Evolutionary conservation across 2,888 invertebrate species (phyloP), one percentile per base, ranked within the genome.

Genomic region (Thecophora atra): DNA sequence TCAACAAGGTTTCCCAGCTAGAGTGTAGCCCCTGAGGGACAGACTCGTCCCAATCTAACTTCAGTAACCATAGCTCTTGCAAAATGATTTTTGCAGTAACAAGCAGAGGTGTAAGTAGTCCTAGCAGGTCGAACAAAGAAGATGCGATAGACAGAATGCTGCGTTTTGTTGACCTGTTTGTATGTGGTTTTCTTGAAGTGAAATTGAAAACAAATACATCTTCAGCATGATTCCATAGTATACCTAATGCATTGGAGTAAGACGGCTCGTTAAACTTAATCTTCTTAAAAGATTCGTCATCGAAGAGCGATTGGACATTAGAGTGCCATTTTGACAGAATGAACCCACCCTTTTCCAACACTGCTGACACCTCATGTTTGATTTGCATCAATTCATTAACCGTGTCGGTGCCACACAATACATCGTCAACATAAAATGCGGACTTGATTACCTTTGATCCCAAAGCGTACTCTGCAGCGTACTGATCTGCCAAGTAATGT

Each of bases 351-450:
- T 21, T 64, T 8, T 54, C 17, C 37, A 64, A 54, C 15, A 70
- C 13, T 24, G 63, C 6, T 19, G 42, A 54, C 17, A 64, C 64
- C 21, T 64, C 63, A 37, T 42, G 4, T 42, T 63, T 63, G 13
- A 30, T 30, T 42, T 37, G 37, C 19, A 19, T 13, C 6, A 63
- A 44, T 15, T 63, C 19, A 5, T 63, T 19, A 7, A 63, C 11
- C 19, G 63, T 42, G 51, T 72, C 66, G 26, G 76, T 74, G 15
- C 75, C 76, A 67, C 72, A 70, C 15, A 77, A 28, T 19, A 77
- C 21, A 56, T 76, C 77, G 11, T 76, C 77, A 1, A 76, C 75
- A 30, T 78, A 76, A 28, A 75, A 73, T 37, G 67, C 52, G 15
- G 75, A 69, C 58, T 70, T 72, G 13, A 73, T 47, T 3, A 70